Percentiles rank a stretch among this genome's conserved stretches.
Conservation (phyloP, 2,797 vertebrate species). For the Anguilla megastoma region DNA sequence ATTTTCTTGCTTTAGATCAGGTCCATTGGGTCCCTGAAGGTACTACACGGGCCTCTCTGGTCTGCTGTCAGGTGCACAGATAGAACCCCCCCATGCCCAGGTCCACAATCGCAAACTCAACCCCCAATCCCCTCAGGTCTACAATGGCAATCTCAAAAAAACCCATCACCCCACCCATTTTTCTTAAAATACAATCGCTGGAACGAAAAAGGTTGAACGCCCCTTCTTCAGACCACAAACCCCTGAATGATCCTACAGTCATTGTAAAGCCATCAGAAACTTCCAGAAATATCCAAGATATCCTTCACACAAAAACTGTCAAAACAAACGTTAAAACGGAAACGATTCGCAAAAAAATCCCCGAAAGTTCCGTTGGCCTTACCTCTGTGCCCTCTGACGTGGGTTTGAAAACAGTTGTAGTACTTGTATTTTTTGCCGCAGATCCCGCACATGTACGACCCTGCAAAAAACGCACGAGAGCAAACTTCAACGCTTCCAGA, state of each 20-base stretch:
- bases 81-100: too few species aligned
- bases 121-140: too few species aligned
- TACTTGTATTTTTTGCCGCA: slow-evolving; percentile 99
- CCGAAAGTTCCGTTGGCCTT: slow-evolving; percentile 35
- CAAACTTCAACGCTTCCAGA: neutral
- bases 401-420: slow-evolving; percentile 99
- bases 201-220: neutral
- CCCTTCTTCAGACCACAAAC: neutral
- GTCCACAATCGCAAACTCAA: too few species aligned
- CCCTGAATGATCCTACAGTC: neutral
- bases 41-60: too few species aligned
- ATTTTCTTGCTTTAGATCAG: too few species aligned
- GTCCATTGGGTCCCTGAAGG: too few species aligned
- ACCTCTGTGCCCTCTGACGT: slow-evolving; percentile 96
- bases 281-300: neutral
- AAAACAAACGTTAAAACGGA: neutral
- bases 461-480: slow-evolving; percentile 62
- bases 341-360: neutral
- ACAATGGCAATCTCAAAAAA: too few species aligned
- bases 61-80: too few species aligned
- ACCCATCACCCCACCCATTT: neutral
- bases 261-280: neutral
- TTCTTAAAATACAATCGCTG: neutral
- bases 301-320: neutral
- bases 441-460: slow-evolving; percentile 92